Evolutionary conservation across 2,797 vertebrate genomes (phyloP).

Genomic region (Esox lucius): DNA sequence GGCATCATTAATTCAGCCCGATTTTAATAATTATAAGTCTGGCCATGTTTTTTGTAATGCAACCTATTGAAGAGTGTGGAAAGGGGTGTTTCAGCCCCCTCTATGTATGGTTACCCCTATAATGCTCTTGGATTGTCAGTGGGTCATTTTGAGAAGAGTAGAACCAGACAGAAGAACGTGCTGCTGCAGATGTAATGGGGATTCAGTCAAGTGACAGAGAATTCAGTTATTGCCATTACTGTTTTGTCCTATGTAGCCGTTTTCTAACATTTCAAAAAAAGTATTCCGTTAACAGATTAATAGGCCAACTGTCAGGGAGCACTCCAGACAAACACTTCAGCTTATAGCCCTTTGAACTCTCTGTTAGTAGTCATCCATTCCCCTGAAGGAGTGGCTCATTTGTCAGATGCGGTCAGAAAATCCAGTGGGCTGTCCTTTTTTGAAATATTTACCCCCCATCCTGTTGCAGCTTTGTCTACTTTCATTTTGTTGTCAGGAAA

Average conservation of each 20-base stretch:
- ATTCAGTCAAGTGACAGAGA: conserved; percentile 31
- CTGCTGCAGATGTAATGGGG: conserved; percentile 60
- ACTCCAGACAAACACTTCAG: conserved; percentile 24
- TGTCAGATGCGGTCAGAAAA: conserved; percentile 29
- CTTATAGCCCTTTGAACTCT: conserved; percentile 31
- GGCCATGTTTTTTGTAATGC: conserved; percentile 32
- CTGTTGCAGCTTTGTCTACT: neutral
- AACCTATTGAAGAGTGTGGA: neutral
- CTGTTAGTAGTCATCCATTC: conserved; percentile 27
- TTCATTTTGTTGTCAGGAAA: neutral
- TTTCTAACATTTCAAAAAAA: conserved; percentile 12
- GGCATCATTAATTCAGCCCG: conserved; percentile 24
- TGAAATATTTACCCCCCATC: neutral
- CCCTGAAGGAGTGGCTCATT: conserved; percentile 50
- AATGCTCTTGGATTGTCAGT: conserved; percentile 24
- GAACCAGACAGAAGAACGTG: conserved; percentile 34
- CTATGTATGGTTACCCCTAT: neutral
- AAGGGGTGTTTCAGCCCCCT: neutral
- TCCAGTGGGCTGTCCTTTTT: neutral
- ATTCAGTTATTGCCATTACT: conserved; percentile 55
- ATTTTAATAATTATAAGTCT: conserved; percentile 34
- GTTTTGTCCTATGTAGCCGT: conserved; percentile 37
- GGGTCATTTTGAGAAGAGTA: conserved; percentile 34
- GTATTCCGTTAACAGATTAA: conserved; percentile 28
- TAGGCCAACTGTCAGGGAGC: conserved; percentile 37